Conservation (phyloP, 37 sponge, comb jelly and placozoan species). For the Oopsacas minuta region DNA sequence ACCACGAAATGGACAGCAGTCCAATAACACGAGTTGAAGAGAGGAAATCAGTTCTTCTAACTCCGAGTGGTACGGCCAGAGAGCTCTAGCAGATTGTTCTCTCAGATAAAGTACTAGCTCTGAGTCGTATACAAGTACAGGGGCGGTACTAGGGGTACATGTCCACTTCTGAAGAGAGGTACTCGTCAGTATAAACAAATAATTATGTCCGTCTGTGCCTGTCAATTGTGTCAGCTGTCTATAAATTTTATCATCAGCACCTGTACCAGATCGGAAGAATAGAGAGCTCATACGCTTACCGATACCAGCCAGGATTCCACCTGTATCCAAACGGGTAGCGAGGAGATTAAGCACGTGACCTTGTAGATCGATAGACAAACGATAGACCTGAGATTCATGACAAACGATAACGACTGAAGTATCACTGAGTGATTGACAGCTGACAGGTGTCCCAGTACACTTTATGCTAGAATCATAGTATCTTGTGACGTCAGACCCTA, state of each 20-base stretch:
- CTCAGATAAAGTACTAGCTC: background rate
- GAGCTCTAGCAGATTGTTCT: background rate
- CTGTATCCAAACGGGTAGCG: background rate
- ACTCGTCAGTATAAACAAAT: slow-evolving; percentile 26
- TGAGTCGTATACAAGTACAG: background rate
- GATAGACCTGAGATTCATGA: background rate
- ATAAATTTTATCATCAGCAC: background rate
- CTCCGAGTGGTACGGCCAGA: slow-evolving; percentile 14
- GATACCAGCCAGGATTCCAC: slow-evolving; percentile 49
- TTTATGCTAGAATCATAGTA: background rate
- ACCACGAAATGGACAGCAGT: slow-evolving; percentile 5
- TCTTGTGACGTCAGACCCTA: background rate
- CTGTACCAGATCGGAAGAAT: slow-evolving; percentile 29
- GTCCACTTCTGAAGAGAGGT: slow-evolving; percentile 35
- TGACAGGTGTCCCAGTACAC: background rate
- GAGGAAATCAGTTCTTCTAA: background rate
- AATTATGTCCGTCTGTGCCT: background rate
- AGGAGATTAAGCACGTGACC: background rate
- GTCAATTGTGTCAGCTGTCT: background rate
- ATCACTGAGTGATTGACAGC: background rate
- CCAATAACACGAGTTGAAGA: background rate
- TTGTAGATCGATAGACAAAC: background rate
- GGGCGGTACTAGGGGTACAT: background rate
- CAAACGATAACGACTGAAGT: background rate
- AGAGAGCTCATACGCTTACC: slow-evolving; percentile 46